These are phyloP conservation scores for Hipparchia sbordonii DNA, from an alignment of 2,888 invertebrate genomes.

Conservation along the genomic window DNA sequence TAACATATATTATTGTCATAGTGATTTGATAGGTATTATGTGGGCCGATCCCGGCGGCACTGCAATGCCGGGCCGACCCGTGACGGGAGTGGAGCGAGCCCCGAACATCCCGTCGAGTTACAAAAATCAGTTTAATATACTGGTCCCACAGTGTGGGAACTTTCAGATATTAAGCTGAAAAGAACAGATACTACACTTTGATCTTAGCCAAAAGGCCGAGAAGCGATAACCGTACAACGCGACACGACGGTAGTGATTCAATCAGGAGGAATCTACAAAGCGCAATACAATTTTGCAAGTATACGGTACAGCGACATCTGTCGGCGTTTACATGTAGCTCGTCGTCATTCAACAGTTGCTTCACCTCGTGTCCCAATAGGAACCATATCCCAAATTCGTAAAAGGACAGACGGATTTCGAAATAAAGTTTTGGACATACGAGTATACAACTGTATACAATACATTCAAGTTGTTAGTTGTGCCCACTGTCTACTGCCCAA, in stretches of 20 bases:
- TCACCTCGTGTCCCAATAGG: too few species aligned
- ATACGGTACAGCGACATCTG: constrained; percentile 14
- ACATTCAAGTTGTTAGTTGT: too few species aligned
- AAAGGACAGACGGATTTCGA: too few species aligned
- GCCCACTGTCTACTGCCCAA: too few species aligned
- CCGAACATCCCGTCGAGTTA: constrained; percentile 13
- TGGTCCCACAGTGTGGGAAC: constrained; percentile 14
- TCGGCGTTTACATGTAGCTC: neutral
- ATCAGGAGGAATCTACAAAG: neutral
- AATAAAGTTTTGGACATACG: too few species aligned
- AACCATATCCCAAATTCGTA: too few species aligned
- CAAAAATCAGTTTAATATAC: constrained; percentile 15
- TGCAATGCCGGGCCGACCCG: constrained; percentile 19
- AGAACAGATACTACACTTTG: constrained; percentile 18
- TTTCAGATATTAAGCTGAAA: constrained; percentile 17
- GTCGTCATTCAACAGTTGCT: neutral
- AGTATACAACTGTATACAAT: too few species aligned
- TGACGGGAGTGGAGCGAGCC: constrained; percentile 18
- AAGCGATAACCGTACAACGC: neutral
- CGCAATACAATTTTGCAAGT: neutral
- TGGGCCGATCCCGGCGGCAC: constrained; percentile 13
- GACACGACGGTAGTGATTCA: constrained; percentile 4
- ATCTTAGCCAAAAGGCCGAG: constrained; percentile 20
- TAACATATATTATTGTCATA: too few species aligned
- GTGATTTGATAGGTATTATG: neutral